phyloP scores from a whole-genome alignment of 2,797 vertebrate species.

The Natrix natrix region DNA sequence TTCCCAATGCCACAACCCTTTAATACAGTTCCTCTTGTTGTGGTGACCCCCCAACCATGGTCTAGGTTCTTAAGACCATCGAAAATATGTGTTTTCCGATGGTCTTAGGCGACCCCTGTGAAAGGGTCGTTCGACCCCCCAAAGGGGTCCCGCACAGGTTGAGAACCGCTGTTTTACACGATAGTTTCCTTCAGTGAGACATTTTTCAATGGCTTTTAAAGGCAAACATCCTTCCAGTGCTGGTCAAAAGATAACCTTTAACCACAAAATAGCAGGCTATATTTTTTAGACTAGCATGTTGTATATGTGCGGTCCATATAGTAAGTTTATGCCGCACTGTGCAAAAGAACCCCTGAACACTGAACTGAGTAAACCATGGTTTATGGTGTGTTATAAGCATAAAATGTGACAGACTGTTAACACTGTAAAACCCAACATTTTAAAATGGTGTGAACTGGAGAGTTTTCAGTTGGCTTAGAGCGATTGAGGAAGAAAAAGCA shows the following conservation, averaged over 20 bases:
- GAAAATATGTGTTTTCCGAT: no score
- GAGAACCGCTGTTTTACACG: not conserved
- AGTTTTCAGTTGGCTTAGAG: not conserved
- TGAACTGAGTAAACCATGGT: not conserved
- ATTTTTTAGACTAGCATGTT: not conserved
- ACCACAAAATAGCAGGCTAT: not conserved
- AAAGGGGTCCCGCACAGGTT: no score
- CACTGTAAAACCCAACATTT: not conserved
- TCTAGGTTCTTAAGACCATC: no score
- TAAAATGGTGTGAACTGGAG: not conserved
- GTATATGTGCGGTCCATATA: not conserved
- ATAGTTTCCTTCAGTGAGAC: not conserved
- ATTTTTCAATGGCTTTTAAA: not conserved
- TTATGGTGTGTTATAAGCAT: not conserved
- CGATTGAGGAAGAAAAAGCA: not conserved
- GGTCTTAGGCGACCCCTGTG: no score
- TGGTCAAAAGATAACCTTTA: not conserved
- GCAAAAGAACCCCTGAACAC: not conserved
- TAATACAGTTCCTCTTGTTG: no score
- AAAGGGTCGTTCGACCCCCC: no score
- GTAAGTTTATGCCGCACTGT: not conserved
- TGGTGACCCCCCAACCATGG: no score
- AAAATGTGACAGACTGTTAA: not conserved
- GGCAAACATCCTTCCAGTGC: not conserved
- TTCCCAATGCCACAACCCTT: no score